Evolutionary conservation across 1,140 invertebrate species (phyloP), one percentile per base, ranked within the genome.

Genomic region (Pentalonia nigronervosa): DNA sequence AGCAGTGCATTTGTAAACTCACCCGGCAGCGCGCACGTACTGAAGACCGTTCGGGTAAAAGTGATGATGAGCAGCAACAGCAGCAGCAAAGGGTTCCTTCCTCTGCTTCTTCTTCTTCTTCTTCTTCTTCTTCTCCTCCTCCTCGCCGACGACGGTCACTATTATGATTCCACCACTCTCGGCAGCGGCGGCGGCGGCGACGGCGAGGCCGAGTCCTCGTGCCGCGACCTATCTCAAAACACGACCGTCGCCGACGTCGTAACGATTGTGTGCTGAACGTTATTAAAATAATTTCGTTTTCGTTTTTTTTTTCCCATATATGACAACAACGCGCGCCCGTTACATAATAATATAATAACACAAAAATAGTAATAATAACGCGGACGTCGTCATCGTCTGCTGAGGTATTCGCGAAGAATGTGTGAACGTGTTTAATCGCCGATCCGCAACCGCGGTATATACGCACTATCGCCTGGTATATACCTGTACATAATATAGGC

Each of bases 11-110:
- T 93, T 86, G 91, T 93, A 93, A 93, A 56, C 91, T 93, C 81
- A 93, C 91, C 91, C 91, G 91, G 23, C 91, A 84, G 48, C 91
- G 91, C 91, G 91, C 91, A 93, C 91, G 91, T 93, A 93, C 91
- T 93, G 91, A 93, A 53, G 81, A 93, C 41, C 48, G 91, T 83
- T 91, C 81, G 91, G 81, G 91, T 93, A 93, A 93, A 93, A 93
- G 91, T 93, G 91, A 84, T 93, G 91, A 76, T 76, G 60, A 76
- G 14, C n/a, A n/a, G 41, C 41, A 41, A 14, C 60, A 86, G 81
- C 41, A 41, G n/a, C 60, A 86, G 81, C 91, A 93, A 86, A 93
- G 91, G 91, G 91, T 93, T 93, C 91, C 91, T 93, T 92, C 76
- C 84, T 48, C 45, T 87, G 83, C 67, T 92, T 83, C n/a, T 91